Evolutionary conservation across 2,888 invertebrate species (phyloP), one percentile per base, ranked within the genome.

Genomic region (Cotesia congregata): DNA sequence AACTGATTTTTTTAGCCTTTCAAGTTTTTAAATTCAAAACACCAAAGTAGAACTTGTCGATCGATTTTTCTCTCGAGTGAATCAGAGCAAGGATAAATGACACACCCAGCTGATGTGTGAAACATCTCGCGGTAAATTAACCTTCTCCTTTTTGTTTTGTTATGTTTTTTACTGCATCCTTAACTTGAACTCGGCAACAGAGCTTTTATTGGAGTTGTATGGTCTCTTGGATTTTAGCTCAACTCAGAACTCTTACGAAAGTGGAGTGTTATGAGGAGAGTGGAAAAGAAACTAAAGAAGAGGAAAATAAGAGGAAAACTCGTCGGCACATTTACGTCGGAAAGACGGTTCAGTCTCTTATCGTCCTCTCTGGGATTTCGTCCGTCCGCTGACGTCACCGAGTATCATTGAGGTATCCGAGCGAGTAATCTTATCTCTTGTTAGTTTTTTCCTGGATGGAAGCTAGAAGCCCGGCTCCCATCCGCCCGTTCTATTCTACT

Each of bases 321-420:
- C 72, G 20, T 67, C 72, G 39, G 71, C 76, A 59, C 72, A 60
- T 60, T n/a, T 59, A 40, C 62, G 30, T 30, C 30, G 30, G 30
- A 30, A 40, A 64, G 62, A 40, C 64, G 61, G 38, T 67, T 50
- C 65, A 30, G 65, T 67, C 82, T 83, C 84, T 83, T 83, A 83
- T 84, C 84, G 80, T 80, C 80, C 81, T 72, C 72, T 80, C 50
- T 50, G 12, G 2, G 83, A 84, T 83, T 85, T 85, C 85, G 30
- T 85, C 84, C 83, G 81, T 76, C 75, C 77, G 81, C 84, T 82
- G 82, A 82, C 84, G 83, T 83, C 83, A 80, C 12, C 9, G 50
- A 50, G 81, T 79, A 77, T 78, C 71, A 79, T 77, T 75, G 75
- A 75, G 75, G 76, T 78, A 72, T 67, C 61, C 64, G 62, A 17